phyloP scores from a whole-genome alignment of 2,113 vertebrate species.

The Salminus brasiliensis region DNA sequence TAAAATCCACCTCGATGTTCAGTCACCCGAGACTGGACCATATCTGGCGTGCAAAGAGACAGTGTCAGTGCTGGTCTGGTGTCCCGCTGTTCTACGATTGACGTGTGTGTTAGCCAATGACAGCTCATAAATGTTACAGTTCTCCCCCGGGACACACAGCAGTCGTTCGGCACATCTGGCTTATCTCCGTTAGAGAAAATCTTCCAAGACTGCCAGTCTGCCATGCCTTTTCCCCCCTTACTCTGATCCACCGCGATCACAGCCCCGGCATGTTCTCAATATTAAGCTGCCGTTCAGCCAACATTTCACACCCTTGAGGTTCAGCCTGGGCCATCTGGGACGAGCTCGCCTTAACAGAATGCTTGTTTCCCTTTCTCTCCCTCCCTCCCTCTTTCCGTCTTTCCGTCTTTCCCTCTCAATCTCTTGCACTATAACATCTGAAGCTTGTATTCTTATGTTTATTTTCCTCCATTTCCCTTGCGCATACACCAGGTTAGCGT shows the following conservation, averaged over 20 bases:
- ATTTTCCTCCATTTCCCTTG: conserved; percentile 52
- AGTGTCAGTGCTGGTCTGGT: background rate
- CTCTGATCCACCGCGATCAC: conserved; percentile 44
- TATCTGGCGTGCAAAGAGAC: background rate
- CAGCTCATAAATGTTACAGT: conserved; percentile 27
- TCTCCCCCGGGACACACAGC: conserved; percentile 10
- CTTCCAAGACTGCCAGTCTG: conserved; percentile 21
- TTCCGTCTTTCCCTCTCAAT: too few species aligned
- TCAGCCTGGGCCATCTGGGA: conserved; percentile 13
- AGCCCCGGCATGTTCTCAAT: background rate
- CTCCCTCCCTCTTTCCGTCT: conserved; percentile 4
- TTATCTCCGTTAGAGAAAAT: conserved; percentile 35
- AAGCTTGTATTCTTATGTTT: conserved; percentile 56
- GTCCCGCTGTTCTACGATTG: conserved; percentile 25
- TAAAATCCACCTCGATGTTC: background rate
- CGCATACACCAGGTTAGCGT: conserved; percentile 35
- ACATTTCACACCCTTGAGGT: conserved; percentile 7
- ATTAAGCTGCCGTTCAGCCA: conserved; percentile 30
- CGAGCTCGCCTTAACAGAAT: conserved; percentile 1
- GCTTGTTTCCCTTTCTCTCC: conserved; percentile 16
- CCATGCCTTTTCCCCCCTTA: conserved; percentile 1
- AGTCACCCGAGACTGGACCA: conserved; percentile 1
- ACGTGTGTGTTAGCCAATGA: conserved; percentile 28
- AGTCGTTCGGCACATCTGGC: conserved; percentile 47
- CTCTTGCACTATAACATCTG: conserved; percentile 41